phyloP scores from a whole-genome alignment of 2,113 vertebrate genomes.

The Clinocottus analis region DNA sequence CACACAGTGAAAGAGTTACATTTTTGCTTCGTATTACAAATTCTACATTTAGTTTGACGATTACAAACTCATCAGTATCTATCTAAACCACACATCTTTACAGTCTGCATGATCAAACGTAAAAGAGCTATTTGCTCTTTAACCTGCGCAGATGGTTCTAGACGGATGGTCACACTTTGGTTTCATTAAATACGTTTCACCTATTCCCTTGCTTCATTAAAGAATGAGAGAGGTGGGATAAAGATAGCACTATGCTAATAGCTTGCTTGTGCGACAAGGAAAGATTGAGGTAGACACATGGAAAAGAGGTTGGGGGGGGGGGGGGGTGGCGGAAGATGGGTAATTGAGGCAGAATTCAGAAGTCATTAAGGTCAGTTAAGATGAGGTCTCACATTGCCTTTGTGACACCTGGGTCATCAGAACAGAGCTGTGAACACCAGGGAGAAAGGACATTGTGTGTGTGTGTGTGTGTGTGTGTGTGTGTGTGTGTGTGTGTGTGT shows the following conservation, averaged over 20 bases:
- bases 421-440: conserved; percentile 20
- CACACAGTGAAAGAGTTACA: neutral
- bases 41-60: conserved; percentile 10
- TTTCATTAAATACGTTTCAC: conserved; percentile 72
- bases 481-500: neutral
- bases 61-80: conserved; percentile 18
- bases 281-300: conserved; percentile 45
- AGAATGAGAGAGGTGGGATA: conserved; percentile 68
- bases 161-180: conserved; percentile 57
- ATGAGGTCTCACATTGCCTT: conserved; percentile 48
- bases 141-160: conserved; percentile 60
- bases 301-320: neutral
- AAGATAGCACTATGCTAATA: conserved; percentile 74
- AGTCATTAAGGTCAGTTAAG: conserved; percentile 68
- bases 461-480: too few relatives aligned
- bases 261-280: conserved; percentile 33
- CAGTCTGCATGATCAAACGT: conserved; percentile 39
- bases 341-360: conserved; percentile 46
- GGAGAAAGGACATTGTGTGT: too few relatives aligned
- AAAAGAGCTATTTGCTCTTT: conserved; percentile 57
- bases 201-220: conserved; percentile 76
- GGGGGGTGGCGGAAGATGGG: neutral
- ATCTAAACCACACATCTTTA: conserved; percentile 16
- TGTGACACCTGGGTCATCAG: conserved; percentile 53
- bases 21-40: neutral